Base-by-base conservation (phyloP, 2,888 invertebrate species). In the Harpalus rubripes region DNA sequence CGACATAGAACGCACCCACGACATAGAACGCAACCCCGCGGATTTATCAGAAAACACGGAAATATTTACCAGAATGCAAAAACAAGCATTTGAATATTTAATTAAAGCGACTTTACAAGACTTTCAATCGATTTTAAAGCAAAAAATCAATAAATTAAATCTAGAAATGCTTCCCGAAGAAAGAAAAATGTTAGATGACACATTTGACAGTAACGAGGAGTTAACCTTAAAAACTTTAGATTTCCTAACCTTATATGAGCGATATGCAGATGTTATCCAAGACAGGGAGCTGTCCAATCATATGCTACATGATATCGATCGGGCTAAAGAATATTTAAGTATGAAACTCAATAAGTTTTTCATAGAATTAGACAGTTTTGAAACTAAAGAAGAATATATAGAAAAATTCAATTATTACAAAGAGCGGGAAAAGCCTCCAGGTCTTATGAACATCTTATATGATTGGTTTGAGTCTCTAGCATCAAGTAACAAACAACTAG, bases 301-400 rank as follows among this genome's bases (percentile, higher is more conserved):
- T 52, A 56, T 76, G 41, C 10, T 76, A 39, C 74, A 76, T 4
- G 74, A 76, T 22, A 52, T 76, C 12, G 74, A 76, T 7, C 0
- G 74, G 12, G 74, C 74, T 10, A 52, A 52, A 22, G 74, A 76
- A 22, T 76, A 76, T 76, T 52, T 76, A 44, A 76, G 12, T 22
- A 56, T 52, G 44, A 76, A 76, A 76, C n/a, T 76, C 3, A 44
- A 56, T 52, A 76, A 76, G 44, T 76, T 76, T 16, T 76, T 44
- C 18, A 7, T 52, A 0, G 74, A 76, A 52, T 56, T 76, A 22
- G 74, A 76, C 12, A 16, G 10, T 10, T 41, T 44, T 41, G 74
- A 76, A 44, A 52, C 15, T 3, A 10, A 10, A 15, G 18, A 41
- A 18, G 74, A 76, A 8, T 76, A 41, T 18, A 6, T 76, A 12